Base-by-base conservation (phyloP, 2,888 invertebrate species). In the Meliscaeva auricollis region DNA sequence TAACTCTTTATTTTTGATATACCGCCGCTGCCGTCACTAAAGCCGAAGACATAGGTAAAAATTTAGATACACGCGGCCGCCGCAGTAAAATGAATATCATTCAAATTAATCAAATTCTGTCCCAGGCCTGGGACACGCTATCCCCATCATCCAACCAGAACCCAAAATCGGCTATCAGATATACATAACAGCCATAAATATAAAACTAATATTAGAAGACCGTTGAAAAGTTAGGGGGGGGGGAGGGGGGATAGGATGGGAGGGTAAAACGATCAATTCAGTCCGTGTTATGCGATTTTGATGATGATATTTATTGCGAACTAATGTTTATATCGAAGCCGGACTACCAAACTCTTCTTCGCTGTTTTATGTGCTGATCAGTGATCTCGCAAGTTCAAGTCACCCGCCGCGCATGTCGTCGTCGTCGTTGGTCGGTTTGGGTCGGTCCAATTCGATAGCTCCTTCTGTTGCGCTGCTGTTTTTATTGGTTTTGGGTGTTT, bases 41-140 rank as follows among this genome's bases (percentile, higher is more conserved):
- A 38, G 38, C 11, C n/a, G n/a, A n/a, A n/a, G n/a, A n/a, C n/a
- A n/a, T n/a, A n/a, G n/a, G n/a, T 38, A 38, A 38, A 38, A 0
- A 26, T 38, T 7, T 38, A 6, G 38, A 38, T 9, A 38, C 38
- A 35, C 35, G 9, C 38, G 9, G 11, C 3, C 38, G 9, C 11
- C 38, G 38, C 38, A 11, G 38, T 54, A 38, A 35, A 80, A 48
- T 46, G 66, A 85, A 62, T 76, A 41, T 76, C 66, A 85, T 85
- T 85, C 84, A 64, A 85, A 85, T 85, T 80, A 85, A 85, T 85
- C 84, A 85, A 85, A 85, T 80, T 85, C 84, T 76, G 72, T 72
- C 84, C 50, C 66, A 58, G 56, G 41, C 50, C 66, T 52, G 56
- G 41, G 75, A 74, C 74, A 70, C 54, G 50, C 66, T 64, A 72